Evolutionary conservation across 2,888 invertebrate species (phyloP), one percentile per base, ranked within the genome.

Genomic region (Phaonia tiefii): DNA sequence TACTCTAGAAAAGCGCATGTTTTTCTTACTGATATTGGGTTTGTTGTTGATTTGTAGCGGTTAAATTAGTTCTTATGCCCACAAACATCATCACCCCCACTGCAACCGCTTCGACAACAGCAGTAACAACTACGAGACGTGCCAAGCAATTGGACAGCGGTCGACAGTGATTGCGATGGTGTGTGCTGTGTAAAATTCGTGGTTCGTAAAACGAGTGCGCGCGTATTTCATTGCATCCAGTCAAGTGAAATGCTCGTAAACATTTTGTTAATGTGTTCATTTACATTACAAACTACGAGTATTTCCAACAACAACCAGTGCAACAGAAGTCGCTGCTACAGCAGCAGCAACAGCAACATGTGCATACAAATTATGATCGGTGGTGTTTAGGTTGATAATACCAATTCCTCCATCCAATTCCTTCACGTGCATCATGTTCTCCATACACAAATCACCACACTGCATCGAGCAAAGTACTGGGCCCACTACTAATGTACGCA

Each of bases 301-400:
- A n/a, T n/a, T 67, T 63, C 11, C 72, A 81, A 69, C 72, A 13
- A 17, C 26, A 25, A 25, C n/a, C 11, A 11, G 4, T 4, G 26
- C 31, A 26, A 13, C 13, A 58, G n/a, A n/a, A 58, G 26, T 39
- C 15, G 11, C 39, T 5, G 17, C 58, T n/a, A 58, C 58, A 17
- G 17, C 17, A 37, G 31, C 60, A 37, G 60, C 22, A 20, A 65
- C 78, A 72, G 69, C 81, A 81, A 69, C 69, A 72, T 78, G 72
- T 78, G 81, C 71, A 81, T 81, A 81, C 81, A 78, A 81, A 81
- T 78, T 81, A 78, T 81, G 81, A 81, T 81, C 81, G 81, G 78
- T 67, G 46, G 75, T 63, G 4, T 31, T 5, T 31, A 31, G 31
- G 3, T 31, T 31, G 63, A 63, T 63, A 63, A 63, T 63, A 42